Percentiles rank a stretch among this genome's conserved stretches.
Conservation (phyloP, 2,888 invertebrate species). For the Oithona nana region DNA sequence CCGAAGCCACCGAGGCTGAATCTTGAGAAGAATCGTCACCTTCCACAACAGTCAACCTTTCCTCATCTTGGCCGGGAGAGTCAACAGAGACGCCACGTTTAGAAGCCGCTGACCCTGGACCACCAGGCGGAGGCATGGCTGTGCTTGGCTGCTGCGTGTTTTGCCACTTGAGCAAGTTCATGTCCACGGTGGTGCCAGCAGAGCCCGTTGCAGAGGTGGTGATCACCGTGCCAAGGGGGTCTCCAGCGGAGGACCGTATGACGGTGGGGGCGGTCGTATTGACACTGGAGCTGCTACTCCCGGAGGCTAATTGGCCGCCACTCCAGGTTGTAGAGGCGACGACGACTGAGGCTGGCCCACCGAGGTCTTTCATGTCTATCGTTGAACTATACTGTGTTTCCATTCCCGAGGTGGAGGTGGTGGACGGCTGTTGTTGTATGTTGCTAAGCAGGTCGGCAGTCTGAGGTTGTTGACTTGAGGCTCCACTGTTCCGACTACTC, state of each 20-base stretch:
- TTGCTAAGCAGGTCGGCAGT: constrained; percentile 10
- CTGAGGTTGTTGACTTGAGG: background rate
- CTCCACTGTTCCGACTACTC: background rate
- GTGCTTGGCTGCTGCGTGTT: background rate
- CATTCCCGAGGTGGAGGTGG: background rate
- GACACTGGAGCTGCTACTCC: background rate
- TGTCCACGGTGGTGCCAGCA: constrained; percentile 1
- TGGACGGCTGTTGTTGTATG: background rate
- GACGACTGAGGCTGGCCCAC: background rate
- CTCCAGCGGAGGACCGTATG: constrained; percentile 1
- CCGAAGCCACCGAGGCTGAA: background rate
- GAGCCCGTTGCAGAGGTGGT: background rate
- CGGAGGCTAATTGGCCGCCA: background rate
- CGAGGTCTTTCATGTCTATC: constrained; percentile 15
- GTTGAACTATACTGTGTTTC: background rate
- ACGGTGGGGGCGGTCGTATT: background rate
- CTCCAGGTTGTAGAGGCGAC: background rate
- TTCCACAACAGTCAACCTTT: constrained; percentile 12
- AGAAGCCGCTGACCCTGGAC: background rate
- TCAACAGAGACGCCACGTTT: constrained; percentile 12
- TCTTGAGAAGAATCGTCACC: constrained; percentile 15
- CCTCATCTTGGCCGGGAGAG: constrained; percentile 11
- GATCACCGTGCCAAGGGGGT: too few relatives aligned
- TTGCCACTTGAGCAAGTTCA: constrained; percentile 12
- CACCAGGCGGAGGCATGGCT: background rate